phyloP scores from a whole-genome alignment of 2,797 vertebrate species.

The Mormyrus hasselquistii region DNA sequence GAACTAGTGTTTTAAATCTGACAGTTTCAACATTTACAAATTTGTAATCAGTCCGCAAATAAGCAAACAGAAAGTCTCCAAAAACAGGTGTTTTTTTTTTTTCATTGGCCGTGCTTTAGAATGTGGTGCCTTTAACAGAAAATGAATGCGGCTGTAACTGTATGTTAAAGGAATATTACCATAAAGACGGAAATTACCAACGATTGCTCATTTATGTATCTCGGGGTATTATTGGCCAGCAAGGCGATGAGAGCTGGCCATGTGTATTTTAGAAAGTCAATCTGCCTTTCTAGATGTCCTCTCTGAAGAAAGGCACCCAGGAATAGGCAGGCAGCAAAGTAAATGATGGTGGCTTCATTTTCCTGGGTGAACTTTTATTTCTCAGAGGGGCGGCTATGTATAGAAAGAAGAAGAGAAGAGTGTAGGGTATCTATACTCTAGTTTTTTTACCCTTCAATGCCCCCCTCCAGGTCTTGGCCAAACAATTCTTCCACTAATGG shows the following conservation, averaged over 20 bases:
- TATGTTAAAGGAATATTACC: background rate
- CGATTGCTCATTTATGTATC: background rate
- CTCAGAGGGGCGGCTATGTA: background rate
- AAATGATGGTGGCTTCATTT: background rate
- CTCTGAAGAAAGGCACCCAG: background rate
- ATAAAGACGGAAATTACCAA: background rate
- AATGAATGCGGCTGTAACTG: background rate
- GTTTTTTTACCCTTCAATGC: background rate
- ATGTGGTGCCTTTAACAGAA: background rate
- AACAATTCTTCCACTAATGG: background rate
- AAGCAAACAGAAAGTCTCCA: background rate
- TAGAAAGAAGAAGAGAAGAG: background rate
- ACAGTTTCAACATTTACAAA: background rate
- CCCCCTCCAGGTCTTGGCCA: background rate
- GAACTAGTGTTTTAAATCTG: background rate
- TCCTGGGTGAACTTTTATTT: constrained; percentile 2
- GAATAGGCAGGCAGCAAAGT: background rate
- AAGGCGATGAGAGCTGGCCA: background rate
- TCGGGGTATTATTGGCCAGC: background rate
- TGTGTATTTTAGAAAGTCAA: background rate
- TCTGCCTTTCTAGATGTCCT: background rate
- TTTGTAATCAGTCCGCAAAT: background rate
- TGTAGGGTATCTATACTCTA: background rate
- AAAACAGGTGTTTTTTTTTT: background rate
- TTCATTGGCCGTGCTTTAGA: background rate